Evolutionary conservation across 2,113 vertebrate genomes (phyloP).

Genomic region (Lepus americanus): DNA sequence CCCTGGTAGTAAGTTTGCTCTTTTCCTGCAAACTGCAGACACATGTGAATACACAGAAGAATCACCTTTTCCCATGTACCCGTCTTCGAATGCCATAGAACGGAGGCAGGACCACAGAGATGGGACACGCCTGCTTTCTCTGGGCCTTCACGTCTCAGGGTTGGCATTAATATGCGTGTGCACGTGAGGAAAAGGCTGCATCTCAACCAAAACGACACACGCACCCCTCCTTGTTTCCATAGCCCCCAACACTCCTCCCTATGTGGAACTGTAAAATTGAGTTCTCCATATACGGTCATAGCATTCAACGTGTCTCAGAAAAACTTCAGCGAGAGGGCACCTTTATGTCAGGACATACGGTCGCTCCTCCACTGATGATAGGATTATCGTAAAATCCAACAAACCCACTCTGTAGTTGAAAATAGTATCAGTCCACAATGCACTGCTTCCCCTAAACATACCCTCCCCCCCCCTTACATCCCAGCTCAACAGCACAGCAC

Average conservation of each 20-base stretch:
- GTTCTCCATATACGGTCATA: neutral
- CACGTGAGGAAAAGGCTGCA: constrained; percentile 56
- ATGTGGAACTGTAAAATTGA: neutral
- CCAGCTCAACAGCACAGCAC: too few relatives aligned
- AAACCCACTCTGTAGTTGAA: too few relatives aligned
- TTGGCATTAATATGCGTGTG: constrained; percentile 28
- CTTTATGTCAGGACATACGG: neutral
- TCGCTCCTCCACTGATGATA: too few relatives aligned
- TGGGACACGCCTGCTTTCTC: neutral
- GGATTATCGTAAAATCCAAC: too few relatives aligned
- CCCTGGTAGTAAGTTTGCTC: constrained; percentile 97
- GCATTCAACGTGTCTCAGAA: neutral
- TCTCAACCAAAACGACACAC: constrained; percentile 15
- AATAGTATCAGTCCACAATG: too few relatives aligned
- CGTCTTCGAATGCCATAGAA: constrained; percentile 67
- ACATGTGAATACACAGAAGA: constrained; percentile 39
- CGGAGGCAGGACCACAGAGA: neutral
- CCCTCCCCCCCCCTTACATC: too few relatives aligned
- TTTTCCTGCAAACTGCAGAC: constrained; percentile 89
- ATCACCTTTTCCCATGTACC: constrained; percentile 56
- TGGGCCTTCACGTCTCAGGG: constrained; percentile 47
- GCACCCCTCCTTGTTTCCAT: constrained; percentile 54
- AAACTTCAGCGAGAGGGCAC: neutral
- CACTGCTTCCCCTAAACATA: too few relatives aligned
- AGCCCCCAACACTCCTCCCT: neutral